phyloP scores from a whole-genome alignment of 2,113 vertebrate genomes.

The Todiramphus chloris region DNA sequence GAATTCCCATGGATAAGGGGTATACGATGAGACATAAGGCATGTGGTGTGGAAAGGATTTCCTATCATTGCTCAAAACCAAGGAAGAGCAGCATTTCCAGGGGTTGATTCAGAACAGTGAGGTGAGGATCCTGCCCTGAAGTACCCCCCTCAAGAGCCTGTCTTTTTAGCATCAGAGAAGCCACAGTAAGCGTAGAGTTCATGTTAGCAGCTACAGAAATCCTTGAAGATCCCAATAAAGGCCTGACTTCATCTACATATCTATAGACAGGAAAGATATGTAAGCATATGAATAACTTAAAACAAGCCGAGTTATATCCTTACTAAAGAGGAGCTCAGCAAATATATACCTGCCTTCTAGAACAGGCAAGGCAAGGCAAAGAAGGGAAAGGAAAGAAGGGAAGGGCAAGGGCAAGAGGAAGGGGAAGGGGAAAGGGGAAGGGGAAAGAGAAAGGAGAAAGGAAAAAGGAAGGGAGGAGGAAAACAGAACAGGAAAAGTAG shows the following conservation, averaged over 20 bases:
- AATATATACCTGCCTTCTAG: neutral
- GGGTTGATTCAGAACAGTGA: neutral
- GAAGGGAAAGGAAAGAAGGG: neutral
- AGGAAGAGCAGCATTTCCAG: neutral
- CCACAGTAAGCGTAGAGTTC: neutral
- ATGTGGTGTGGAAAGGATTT: neutral
- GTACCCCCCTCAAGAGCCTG: neutral
- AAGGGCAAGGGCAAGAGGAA: neutral
- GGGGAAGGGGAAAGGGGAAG: neutral
- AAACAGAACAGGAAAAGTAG: neutral
- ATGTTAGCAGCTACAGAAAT: neutral
- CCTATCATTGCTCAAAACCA: neutral
- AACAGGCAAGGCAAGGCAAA: neutral
- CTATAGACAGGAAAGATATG: neutral
- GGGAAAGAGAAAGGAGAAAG: neutral
- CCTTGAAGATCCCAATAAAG: neutral
- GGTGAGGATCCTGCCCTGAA: neutral
- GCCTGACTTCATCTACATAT: neutral
- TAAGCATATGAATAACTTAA: neutral
- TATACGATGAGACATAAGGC: neutral
- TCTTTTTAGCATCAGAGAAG: neutral
- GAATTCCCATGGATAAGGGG: accelerated
- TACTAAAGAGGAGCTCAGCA: neutral
- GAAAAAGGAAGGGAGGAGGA: neutral
- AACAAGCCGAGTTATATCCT: neutral